Conservation (phyloP, 2,797 vertebrate genomes). For the Alauda arvensis region DNA sequence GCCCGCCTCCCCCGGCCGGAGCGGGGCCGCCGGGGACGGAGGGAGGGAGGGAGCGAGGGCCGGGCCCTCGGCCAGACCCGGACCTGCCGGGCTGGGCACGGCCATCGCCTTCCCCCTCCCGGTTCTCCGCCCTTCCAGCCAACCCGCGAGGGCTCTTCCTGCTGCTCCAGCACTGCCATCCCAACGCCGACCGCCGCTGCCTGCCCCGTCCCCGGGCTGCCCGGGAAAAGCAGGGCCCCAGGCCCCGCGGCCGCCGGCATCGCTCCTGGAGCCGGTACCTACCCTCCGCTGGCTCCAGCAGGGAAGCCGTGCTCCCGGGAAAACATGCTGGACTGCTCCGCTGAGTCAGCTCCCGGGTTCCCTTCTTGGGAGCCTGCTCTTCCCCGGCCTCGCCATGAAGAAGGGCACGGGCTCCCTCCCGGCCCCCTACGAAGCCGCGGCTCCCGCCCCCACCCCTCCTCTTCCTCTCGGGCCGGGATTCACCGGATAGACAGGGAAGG, state of each 20-base stretch:
- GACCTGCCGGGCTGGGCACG: not conserved
- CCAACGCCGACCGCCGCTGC: not conserved
- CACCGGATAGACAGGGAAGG: not conserved
- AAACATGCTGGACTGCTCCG: slow-evolving; percentile 29
- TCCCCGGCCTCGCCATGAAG: not conserved
- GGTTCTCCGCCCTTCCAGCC: not conserved
- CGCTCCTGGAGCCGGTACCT: not conserved
- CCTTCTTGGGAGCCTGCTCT: not conserved
- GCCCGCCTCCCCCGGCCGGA: not conserved
- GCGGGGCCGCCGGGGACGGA: not conserved
- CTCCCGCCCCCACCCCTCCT: not conserved
- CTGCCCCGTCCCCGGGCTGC: not conserved
- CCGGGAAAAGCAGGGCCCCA: not conserved
- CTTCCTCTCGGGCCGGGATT: not conserved
- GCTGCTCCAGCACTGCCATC: not conserved
- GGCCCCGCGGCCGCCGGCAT: not conserved
- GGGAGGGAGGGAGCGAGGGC: not conserved
- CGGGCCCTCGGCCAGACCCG: not conserved
- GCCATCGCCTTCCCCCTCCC: not conserved
- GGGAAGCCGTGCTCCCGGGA: slow-evolving; percentile 29
- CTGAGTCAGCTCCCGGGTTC: not conserved
- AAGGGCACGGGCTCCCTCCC: not conserved
- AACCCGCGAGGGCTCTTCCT: not conserved
- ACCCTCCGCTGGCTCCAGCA: slow-evolving; percentile 37
- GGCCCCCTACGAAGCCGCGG: not conserved